A percentile compares a stretch with the other conserved stretches of the same genome.
phyloP scores from a whole-genome alignment of 1,140 invertebrate species.

The Prorops nasuta region DNA sequence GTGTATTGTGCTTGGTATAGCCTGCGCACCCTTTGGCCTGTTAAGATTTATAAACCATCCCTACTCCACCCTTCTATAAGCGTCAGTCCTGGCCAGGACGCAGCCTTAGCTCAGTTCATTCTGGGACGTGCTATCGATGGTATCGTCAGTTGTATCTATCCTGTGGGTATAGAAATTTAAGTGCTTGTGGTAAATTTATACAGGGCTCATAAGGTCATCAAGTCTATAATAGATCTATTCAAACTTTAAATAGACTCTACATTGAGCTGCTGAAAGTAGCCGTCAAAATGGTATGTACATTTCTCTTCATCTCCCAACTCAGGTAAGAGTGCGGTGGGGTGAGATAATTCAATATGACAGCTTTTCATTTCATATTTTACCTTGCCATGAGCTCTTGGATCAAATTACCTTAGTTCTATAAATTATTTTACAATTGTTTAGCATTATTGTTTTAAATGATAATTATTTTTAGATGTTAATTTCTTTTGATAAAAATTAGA shows the following conservation, averaged over 20 bases:
- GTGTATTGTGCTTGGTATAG: too few species aligned
- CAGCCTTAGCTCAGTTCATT: constrained; percentile 46
- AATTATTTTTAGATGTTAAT: background rate
- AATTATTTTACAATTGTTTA: too few species aligned
- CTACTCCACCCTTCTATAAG: constrained; percentile 27
- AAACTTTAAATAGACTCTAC: background rate
- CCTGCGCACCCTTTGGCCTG: constrained; percentile 5
- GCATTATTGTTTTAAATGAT: background rate
- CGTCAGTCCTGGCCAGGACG: constrained; percentile 50
- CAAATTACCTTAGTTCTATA: constrained; percentile 25
- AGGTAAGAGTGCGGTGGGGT: constrained; percentile 43
- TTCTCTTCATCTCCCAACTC: constrained; percentile 28
- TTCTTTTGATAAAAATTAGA: background rate
- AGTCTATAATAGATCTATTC: constrained; percentile 20
- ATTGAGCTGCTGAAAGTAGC: constrained; percentile 5
- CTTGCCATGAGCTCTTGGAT: constrained; percentile 25
- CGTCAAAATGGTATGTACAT: constrained; percentile 48
- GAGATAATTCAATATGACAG: constrained; percentile 54
- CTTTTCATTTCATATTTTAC: constrained; percentile 50
- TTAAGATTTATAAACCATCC: constrained; percentile 25
- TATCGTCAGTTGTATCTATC: constrained; percentile 26
- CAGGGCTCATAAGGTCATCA: constrained; percentile 3
- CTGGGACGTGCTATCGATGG: constrained; percentile 37
- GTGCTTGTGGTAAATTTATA: constrained; percentile 6
- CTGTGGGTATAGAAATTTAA: constrained; percentile 18